Evolutionary conservation across 2,888 invertebrate genomes (phyloP), one percentile per base, ranked within the genome.

Genomic region (Masnerella sp.): DNA sequence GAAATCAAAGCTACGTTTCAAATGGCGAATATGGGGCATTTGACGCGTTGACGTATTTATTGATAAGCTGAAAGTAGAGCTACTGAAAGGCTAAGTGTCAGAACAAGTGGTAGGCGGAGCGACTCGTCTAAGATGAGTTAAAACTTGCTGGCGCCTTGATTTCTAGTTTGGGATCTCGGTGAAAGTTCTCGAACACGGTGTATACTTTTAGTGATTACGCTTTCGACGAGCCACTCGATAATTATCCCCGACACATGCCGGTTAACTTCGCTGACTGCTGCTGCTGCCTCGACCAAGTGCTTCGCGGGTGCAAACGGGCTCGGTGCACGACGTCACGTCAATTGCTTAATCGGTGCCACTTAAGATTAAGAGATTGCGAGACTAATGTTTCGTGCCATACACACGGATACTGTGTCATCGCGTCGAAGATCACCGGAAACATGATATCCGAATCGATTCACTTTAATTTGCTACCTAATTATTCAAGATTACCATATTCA

Each of bases 271-370:
- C 51, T 64, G 64, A 61, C 61, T 54, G 54, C 22, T 38, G 49
- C 38, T 36, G 5, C 52, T 64, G 28, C 40, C 36, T 51, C 34
- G 59, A 18, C 36, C 65, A 61, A 72, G 45, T 65, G 72, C 58
- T 52, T 61, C 25, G 52, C 59, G 65, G 71, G 71, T 65, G 65
- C 45, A 40, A 65, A 58, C 43, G 58, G 38, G 49, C 58, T 58
- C 47, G 18, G 40, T 30, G 54, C 61, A 51, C 30, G 59, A 62
- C 34, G 40, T 70, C 67, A 70, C 75, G 73, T 80, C 80, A 82
- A 82, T 81, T 77, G 79, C 76, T 79, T 79, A 80, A 82, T 81
- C 80, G 81, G 78, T 79, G 79, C 77, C 76, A 74, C 74, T 77
- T 65, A 75, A 79, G 80, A 83, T 82, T 80, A 81, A 78, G 76